phyloP scores from a whole-genome alignment of 1,140 invertebrate species.

The Drosophila littoralis region DNA sequence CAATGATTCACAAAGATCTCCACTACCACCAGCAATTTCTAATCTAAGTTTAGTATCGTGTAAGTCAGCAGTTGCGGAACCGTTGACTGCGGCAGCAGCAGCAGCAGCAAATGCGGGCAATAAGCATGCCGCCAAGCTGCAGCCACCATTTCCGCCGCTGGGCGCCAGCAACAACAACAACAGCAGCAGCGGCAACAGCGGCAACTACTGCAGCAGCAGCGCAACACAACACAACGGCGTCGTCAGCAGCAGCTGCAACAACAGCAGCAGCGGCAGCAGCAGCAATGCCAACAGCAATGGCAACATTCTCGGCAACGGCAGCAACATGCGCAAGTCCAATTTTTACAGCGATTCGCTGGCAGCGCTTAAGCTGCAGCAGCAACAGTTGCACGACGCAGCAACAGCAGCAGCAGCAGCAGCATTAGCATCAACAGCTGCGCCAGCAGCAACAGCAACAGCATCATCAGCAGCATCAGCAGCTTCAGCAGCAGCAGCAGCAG shows the following conservation, averaged over 20 bases:
- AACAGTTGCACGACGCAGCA: conserved; percentile 36
- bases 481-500: conserved; percentile 29
- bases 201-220: background rate
- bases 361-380: conserved; percentile 31
- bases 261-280: conserved; percentile 1
- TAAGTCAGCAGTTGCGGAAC: conserved; percentile 44
- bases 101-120: conserved; percentile 6
- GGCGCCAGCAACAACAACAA: conserved; percentile 28
- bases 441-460: conserved; percentile 41
- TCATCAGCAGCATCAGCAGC: conserved; percentile 40
- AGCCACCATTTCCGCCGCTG: conserved; percentile 38
- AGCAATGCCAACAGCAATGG: conserved; percentile 27
- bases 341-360: conserved; percentile 63
- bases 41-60: conserved; percentile 77
- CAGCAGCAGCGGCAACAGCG: conserved; percentile 5
- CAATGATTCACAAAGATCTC: conserved; percentile 84
- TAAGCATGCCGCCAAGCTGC: conserved; percentile 38
- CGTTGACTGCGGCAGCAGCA: conserved; percentile 16
- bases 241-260: background rate
- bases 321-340: conserved; percentile 64
- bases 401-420: conserved; percentile 44
- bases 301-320: conserved; percentile 36
- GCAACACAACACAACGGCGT: background rate
- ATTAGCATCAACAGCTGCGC: conserved; percentile 14
- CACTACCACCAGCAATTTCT: conserved; percentile 84